These are phyloP conservation scores for Echinops telfairi DNA, from an alignment of 2,113 vertebrate species.

Conservation along the genomic window DNA sequence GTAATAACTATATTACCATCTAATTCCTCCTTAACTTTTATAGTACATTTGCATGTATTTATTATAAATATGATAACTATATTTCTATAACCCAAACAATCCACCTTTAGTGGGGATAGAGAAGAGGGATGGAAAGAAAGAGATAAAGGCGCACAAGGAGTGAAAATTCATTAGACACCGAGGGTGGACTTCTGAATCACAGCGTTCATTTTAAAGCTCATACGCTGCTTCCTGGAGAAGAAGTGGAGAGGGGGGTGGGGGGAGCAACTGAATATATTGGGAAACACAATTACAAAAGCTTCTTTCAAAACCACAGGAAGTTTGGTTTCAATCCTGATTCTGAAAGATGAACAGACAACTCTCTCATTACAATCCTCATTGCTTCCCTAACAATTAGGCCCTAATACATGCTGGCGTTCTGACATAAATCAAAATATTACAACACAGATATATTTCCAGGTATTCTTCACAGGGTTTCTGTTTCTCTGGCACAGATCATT, in stretches of 20 bases:
- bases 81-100: slow-evolving; percentile 36
- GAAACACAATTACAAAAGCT: slow-evolving; percentile 51
- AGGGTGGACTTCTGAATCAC: not conserved
- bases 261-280: slow-evolving; percentile 33
- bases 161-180: slow-evolving; percentile 64
- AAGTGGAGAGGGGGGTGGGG: not conserved
- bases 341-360: slow-evolving; percentile 47
- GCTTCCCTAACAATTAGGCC: slow-evolving; percentile 47
- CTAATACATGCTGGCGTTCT: not conserved
- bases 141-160: not conserved
- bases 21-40: slow-evolving; percentile 4
- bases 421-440: slow-evolving; percentile 23
- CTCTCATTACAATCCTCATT: slow-evolving; percentile 17
- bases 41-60: not conserved
- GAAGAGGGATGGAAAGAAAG: not conserved
- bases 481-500: slow-evolving; percentile 14
- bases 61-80: slow-evolving; percentile 57
- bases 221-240: slow-evolving; percentile 30
- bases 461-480: not conserved
- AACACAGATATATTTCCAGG: slow-evolving; percentile 19
- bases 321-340: slow-evolving; percentile 58
- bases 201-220: slow-evolving; percentile 44
- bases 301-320: slow-evolving; percentile 59
- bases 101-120: slow-evolving; percentile 42
- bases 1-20: not conserved